These are phyloP conservation scores for Pammene fasciana DNA, from an alignment of 2,888 invertebrate species.

Conservation along the genomic window DNA sequence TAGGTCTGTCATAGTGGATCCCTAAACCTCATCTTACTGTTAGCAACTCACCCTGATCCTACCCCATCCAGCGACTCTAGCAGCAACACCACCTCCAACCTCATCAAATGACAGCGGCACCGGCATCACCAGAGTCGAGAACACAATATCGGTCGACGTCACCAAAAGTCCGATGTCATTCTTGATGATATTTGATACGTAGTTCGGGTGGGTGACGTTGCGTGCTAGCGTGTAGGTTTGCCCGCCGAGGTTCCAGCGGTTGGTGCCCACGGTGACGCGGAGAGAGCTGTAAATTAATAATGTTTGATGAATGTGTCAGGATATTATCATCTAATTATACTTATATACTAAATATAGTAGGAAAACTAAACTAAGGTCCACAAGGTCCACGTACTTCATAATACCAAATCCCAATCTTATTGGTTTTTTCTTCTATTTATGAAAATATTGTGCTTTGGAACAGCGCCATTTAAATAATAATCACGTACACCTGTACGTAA, in stretches of 20 bases:
- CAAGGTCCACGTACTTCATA: too few relatives aligned
- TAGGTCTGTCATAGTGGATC: conserved; percentile 46
- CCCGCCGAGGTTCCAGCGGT: conserved; percentile 64
- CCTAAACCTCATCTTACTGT: background rate
- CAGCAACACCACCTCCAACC: conserved; percentile 47
- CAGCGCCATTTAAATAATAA: too few relatives aligned
- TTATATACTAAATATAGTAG: too few relatives aligned
- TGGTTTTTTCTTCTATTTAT: too few relatives aligned
- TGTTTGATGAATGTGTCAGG: too few relatives aligned
- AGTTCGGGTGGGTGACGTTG: conserved; percentile 64
- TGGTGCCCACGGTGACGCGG: conserved; percentile 63
- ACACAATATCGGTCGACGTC: conserved; percentile 47
- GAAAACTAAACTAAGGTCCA: too few relatives aligned
- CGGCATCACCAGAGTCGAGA: conserved; percentile 43
- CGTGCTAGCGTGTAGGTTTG: conserved; percentile 52
- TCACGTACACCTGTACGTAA: too few relatives aligned
- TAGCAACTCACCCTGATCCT: conserved; percentile 55
- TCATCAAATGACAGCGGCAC: conserved; percentile 50
- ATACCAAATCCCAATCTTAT: too few relatives aligned
- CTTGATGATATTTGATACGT: conserved; percentile 58
- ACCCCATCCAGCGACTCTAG: conserved; percentile 66
- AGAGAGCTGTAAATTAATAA: conserved; percentile 55
- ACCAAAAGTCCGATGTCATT: conserved; percentile 65
- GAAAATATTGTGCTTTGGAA: too few relatives aligned
- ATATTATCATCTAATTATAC: too few relatives aligned